Evolutionary conservation across 1,140 invertebrate genomes (phyloP), one percentile per base, ranked within the genome.

Genomic region (Ostrea edulis): DNA sequence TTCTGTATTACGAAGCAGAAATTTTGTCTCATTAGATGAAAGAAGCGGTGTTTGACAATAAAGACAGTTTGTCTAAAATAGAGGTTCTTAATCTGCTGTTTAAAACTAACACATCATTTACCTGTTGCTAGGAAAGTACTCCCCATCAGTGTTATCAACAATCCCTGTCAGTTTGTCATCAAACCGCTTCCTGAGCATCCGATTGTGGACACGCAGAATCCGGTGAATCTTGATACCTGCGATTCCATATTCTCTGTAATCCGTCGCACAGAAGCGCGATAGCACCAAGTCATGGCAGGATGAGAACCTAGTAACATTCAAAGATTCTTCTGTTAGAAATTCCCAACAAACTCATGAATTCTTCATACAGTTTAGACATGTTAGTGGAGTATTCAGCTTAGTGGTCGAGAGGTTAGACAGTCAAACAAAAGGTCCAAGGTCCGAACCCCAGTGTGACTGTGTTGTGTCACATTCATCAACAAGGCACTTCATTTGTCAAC

Each of bases 221-320:
- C 92, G 82, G 85, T 94, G 92, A 11, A 95, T 93, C 82, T 93
- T 93, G 11, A 95, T 92, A n/a, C 94, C 94, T 44, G 91, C 89
- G 54, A 95, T 92, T 14, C 91, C 92, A 58, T 93, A 90, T 8
- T 92, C 89, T 53, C 89, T 90, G 87, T 93, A 95, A 85, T 95
- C 94, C 9, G 90, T 89, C 20, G 94, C 93, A 93, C 95, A 95
- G 90, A 95, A 95, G 58, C 95, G 91, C 11, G 95, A 95, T 82
- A 95, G 89, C 9, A 95, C 90, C 22, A 95, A 89, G 87, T 95
- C 94, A 92, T 95, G 93, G 83, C 95, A 95, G 8, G 93, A 94
- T 9, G 91, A 93, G 89, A 93, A 95, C 95, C 95, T 95, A 82
- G 29, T 8, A 12, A 83, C 44, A 83, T 12, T n/a, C 7, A 62